Conservation (phyloP, 2,113 vertebrate genomes). For the Pseudopodoces humilis region DNA sequence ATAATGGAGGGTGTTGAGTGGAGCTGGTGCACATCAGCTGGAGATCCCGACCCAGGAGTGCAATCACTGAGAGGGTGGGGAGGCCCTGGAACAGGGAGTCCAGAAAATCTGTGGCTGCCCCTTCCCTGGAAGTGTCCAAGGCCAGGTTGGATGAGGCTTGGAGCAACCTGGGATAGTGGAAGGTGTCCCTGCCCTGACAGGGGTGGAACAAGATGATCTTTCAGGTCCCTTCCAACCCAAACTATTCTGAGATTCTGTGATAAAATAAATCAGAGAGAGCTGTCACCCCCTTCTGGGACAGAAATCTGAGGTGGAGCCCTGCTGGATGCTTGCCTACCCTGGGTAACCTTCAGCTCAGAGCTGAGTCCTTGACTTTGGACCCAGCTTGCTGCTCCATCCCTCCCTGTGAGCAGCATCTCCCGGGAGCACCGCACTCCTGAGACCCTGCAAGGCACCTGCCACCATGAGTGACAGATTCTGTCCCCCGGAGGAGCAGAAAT, state of each 20-base stretch:
- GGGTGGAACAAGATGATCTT: not conserved
- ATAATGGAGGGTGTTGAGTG: accelerated
- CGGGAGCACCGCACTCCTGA: accelerated
- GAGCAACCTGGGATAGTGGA: accelerated
- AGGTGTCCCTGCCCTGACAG: not conserved
- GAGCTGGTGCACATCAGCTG: not conserved
- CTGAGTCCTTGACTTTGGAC: not conserved
- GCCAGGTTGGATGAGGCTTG: accelerated
- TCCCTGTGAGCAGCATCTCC: not conserved
- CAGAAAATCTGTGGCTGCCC: not conserved
- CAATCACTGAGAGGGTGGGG: accelerated
- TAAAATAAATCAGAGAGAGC: not conserved
- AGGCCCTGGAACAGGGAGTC: accelerated
- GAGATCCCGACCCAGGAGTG: not conserved
- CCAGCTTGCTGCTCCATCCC: not conserved
- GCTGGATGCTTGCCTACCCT: not conserved
- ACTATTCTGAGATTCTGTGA: not conserved
- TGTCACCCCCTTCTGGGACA: accelerated
- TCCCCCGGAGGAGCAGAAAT: not conserved
- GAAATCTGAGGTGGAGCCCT: not conserved
- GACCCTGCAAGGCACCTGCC: not conserved
- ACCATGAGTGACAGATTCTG: not conserved
- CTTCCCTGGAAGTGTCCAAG: not conserved
- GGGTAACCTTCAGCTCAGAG: not conserved
- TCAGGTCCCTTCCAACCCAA: not conserved